These are phyloP conservation scores for Ptychochromis oligacanthus DNA, from an alignment of 2,113 vertebrate species.

Conservation along the genomic window DNA sequence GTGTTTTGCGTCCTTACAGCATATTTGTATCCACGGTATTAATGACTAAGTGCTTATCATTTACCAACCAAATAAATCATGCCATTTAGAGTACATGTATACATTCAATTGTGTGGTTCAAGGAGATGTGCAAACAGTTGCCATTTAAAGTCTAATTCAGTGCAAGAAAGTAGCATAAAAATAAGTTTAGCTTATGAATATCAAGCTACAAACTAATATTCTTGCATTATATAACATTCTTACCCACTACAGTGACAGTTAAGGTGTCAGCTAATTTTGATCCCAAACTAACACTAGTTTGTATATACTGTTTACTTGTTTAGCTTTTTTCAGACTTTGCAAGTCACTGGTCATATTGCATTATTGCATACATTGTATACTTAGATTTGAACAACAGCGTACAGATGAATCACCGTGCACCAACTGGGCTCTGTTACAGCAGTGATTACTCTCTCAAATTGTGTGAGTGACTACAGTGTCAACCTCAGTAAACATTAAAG, in stretches of 20 bases:
- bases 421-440: neutral
- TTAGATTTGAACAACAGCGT: neutral
- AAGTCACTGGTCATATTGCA: neutral
- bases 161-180: neutral
- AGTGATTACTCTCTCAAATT: neutral
- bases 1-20: too few relatives aligned
- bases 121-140: neutral
- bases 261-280: neutral
- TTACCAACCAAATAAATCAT: neutral
- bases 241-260: neutral
- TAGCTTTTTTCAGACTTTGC: neutral
- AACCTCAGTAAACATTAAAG: neutral
- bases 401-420: neutral
- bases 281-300: neutral
- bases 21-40: too few relatives aligned
- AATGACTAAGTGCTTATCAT: neutral
- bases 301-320: neutral
- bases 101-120: neutral
- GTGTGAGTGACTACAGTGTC: neutral
- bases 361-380: neutral
- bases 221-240: too few relatives aligned
- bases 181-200: neutral
- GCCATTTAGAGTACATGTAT: neutral
- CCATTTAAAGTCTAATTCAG: too few relatives aligned
- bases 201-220: neutral